These are phyloP conservation scores for Aphidius colemani DNA, from an alignment of 2,888 invertebrate species.

Conservation along the genomic window DNA sequence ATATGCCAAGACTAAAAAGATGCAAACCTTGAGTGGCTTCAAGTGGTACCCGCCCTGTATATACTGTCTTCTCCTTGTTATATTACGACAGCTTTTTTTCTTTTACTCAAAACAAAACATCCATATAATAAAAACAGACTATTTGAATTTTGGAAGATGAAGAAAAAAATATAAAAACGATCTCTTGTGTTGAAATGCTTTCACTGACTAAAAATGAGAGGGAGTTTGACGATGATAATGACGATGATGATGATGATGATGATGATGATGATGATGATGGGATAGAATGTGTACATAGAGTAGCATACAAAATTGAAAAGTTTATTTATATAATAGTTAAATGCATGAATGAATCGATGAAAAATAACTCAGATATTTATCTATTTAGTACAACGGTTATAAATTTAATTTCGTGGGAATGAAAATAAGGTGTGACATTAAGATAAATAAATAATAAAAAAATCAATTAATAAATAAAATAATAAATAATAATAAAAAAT, in stretches of 20 bases:
- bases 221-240: no score
- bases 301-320: slow-evolving; percentile 5
- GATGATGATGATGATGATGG: neutral
- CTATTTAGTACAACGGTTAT: neutral
- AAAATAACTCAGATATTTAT: no score
- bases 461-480: no score
- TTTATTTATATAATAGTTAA: no score
- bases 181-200: slow-evolving; percentile 28
- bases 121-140: no score
- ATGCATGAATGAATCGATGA: no score
- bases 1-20: slow-evolving; percentile 13
- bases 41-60: slow-evolving; percentile 8
- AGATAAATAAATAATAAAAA: no score
- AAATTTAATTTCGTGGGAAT: slow-evolving; percentile 13
- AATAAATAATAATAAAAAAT: neutral
- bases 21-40: slow-evolving; percentile 28
- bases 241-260: no score
- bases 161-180: slow-evolving; percentile 16
- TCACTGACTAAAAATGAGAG: slow-evolving; percentile 16
- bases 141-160: neutral
- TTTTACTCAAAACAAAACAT: no score
- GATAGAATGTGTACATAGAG: slow-evolving; percentile 6
- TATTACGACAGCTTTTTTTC: no score
- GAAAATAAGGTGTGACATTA: neutral
- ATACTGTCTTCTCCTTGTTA: neutral